These are phyloP conservation scores for Diorhabda sublineata DNA, from an alignment of 1,140 invertebrate genomes.

Conservation along the genomic window DNA sequence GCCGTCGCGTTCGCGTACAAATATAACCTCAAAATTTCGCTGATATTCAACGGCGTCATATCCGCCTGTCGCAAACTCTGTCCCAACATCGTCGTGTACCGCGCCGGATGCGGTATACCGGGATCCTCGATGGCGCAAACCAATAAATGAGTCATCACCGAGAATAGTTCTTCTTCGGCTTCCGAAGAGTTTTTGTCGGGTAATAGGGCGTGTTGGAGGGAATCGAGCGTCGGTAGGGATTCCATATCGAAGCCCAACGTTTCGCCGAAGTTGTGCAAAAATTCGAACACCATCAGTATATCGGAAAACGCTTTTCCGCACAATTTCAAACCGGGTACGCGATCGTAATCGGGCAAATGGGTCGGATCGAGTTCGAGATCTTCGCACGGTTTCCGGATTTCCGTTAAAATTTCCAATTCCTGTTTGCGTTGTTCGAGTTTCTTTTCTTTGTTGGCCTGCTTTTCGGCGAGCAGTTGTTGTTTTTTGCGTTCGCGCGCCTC, in stretches of 20 bases:
- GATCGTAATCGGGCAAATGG: conserved; percentile 68
- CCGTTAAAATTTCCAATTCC: conserved; percentile 79
- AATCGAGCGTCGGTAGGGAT: conserved; percentile 78
- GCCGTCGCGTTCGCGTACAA: conserved; percentile 80
- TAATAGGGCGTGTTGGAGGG: conserved; percentile 79
- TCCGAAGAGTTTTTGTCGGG: conserved; percentile 68
- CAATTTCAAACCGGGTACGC: conserved; percentile 77
- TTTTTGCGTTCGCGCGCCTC: conserved; percentile 85
- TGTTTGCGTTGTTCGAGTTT: conserved; percentile 76
- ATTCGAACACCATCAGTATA: conserved; percentile 90
- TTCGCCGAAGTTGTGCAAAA: conserved; percentile 92
- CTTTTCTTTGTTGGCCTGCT: conserved; percentile 74
- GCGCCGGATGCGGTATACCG: conserved; percentile 82
- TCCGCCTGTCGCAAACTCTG: conserved; percentile 89
- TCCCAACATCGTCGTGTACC: conserved; percentile 81
- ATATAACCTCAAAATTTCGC: conserved; percentile 87
- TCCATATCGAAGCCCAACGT: conserved; percentile 91
- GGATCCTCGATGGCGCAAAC: conserved; percentile 93
- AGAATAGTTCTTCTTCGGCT: conserved; percentile 81
- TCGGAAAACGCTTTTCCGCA: conserved; percentile 86
- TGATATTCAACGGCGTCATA: conserved; percentile 86
- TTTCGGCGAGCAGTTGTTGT: conserved; percentile 72
- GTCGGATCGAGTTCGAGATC: conserved; percentile 76
- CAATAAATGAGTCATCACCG: conserved; percentile 83
- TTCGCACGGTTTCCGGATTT: conserved; percentile 81